Conservation (phyloP, 2,113 vertebrate species). For the Notarius quadriscutis region DNA sequence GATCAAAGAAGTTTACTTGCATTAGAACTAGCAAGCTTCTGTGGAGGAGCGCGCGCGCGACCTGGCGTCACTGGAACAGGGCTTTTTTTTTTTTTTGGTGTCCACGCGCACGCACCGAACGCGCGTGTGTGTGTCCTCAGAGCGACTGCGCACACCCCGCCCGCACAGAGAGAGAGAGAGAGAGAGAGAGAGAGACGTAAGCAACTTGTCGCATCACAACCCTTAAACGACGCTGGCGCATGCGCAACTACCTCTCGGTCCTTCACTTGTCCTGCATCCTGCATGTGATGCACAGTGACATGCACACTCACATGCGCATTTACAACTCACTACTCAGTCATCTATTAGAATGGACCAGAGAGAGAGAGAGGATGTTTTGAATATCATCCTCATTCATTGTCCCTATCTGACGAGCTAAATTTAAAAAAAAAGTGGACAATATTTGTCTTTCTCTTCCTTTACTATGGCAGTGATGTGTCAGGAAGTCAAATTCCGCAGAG, state of each 20-base stretch:
- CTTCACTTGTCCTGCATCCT: background rate
- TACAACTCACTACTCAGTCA: background rate
- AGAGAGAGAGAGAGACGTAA: conserved; percentile 56
- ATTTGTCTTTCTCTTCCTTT: background rate
- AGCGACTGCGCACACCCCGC: conserved; percentile 65
- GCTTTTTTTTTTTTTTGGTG: conserved; percentile 58
- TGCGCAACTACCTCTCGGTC: background rate
- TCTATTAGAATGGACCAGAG: background rate
- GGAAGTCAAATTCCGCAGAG: conserved; percentile 57
- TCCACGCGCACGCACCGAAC: conserved; percentile 66
- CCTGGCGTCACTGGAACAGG: conserved; percentile 70
- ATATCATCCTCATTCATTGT: background rate
- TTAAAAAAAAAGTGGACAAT: background rate
- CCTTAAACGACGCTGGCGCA: conserved; percentile 49
- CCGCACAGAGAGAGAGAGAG: conserved; percentile 49
- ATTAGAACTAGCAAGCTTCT: background rate
- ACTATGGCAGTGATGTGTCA: background rate
- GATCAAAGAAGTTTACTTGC: conserved; percentile 4
- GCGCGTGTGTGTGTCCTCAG: conserved; percentile 57
- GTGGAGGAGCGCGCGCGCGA: conserved; percentile 53
- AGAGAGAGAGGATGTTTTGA: background rate
- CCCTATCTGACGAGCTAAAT: background rate
- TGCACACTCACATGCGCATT: background rate
- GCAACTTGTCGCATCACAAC: conserved; percentile 73
- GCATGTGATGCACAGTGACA: conserved; percentile 10